Conservation (phyloP, 1,140 invertebrate genomes). For the Neodiprion lecontei region DNA sequence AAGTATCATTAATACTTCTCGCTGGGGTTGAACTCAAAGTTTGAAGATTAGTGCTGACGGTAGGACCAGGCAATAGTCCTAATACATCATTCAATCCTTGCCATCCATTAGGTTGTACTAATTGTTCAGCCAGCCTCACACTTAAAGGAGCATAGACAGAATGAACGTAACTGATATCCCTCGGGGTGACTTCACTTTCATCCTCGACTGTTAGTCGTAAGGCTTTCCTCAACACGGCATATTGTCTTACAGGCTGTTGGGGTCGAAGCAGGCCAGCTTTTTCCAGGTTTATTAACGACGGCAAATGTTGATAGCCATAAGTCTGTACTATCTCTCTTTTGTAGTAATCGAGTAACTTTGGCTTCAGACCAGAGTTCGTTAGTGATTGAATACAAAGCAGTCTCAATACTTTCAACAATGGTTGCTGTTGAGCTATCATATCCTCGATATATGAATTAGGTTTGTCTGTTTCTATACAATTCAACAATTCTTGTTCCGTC, state of each 20-base stretch:
- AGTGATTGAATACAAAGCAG: constrained; percentile 90
- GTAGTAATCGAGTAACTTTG: constrained; percentile 89
- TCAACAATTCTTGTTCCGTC: constrained; percentile 90
- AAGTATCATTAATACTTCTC: constrained; percentile 66
- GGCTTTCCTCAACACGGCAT: constrained; percentile 75
- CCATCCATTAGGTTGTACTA: constrained; percentile 86
- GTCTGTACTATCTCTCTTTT: constrained; percentile 89
- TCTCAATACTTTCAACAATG: constrained; percentile 83
- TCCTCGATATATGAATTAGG: constrained; percentile 89
- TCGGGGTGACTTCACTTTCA: constrained; percentile 81
- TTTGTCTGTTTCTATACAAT: constrained; percentile 91
- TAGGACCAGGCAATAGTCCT: constrained; percentile 70
- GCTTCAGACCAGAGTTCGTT: constrained; percentile 88
- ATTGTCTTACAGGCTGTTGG: constrained; percentile 74
- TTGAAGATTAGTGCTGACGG: constrained; percentile 46
- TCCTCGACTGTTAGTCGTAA: constrained; percentile 87
- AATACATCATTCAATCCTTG: constrained; percentile 73
- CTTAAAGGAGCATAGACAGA: constrained; percentile 95
- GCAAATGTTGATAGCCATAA: constrained; percentile 87
- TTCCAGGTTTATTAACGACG: constrained; percentile 87
- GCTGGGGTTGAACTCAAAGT: constrained; percentile 49
- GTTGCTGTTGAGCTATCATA: constrained; percentile 83
- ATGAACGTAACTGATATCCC: constrained; percentile 93
- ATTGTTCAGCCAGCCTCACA: constrained; percentile 84
- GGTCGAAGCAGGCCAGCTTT: constrained; percentile 81